A percentile compares a stretch with the other conserved stretches of the same genome.
These are phyloP conservation scores for Brenthis ino DNA, from an alignment of 2,888 invertebrate genomes.

Conservation along the genomic window DNA sequence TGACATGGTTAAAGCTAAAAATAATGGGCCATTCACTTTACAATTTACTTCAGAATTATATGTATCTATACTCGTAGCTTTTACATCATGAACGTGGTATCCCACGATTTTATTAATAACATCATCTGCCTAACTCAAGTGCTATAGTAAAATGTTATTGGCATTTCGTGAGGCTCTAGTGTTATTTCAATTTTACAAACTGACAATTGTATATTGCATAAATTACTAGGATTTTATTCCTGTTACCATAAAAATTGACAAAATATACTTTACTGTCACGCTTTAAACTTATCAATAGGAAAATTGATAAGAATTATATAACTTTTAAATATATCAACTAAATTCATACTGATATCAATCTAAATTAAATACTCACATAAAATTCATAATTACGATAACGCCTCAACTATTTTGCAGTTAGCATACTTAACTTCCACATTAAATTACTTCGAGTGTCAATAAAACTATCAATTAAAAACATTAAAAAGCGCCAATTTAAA, in stretches of 20 bases:
- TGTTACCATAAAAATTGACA: neutral
- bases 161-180: constrained; percentile 33
- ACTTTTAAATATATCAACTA: neutral
- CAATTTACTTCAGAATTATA: constrained; percentile 11
- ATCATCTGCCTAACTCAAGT: constrained; percentile 25
- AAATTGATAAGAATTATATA: too few species aligned
- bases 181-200: constrained; percentile 31
- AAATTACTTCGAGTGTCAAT: constrained; percentile 22
- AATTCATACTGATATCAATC: neutral
- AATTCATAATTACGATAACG: neutral
- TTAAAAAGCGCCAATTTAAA: constrained; percentile 9
- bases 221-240: neutral
- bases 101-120: constrained; percentile 37
- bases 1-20: too few species aligned
- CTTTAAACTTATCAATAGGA: too few species aligned
- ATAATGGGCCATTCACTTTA: constrained; percentile 16
- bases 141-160: constrained; percentile 34
- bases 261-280: neutral
- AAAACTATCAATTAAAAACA: constrained; percentile 14
- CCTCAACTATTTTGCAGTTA: constrained; percentile 3
- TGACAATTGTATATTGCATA: constrained; percentile 31
- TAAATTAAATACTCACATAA: constrained; percentile 9
- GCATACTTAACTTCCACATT: constrained; percentile 1
- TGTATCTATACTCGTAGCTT: constrained; percentile 2
- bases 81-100: constrained; percentile 32